A percentile compares a stretch with the other conserved stretches of the same genome.
Evolutionary conservation across 1,140 invertebrate genomes (phyloP).

Genomic region (Eumeta japonica): DNA sequence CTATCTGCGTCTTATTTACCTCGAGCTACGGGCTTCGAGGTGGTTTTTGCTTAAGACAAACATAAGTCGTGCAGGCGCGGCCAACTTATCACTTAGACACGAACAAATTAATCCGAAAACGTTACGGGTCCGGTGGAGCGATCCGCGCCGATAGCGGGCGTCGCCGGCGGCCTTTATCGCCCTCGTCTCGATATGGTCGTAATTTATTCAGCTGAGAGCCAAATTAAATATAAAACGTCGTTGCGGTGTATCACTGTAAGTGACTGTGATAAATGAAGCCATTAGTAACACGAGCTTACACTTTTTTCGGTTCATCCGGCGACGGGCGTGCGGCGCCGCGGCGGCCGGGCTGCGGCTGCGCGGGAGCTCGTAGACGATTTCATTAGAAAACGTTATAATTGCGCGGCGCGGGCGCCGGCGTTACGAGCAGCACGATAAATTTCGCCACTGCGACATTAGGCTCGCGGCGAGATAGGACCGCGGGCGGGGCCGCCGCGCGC

Average conservation of each 20-base stretch:
- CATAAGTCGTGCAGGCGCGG: no score
- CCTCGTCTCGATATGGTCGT: constrained; percentile 45
- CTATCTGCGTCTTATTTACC: neutral
- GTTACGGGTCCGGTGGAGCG: constrained; percentile 35
- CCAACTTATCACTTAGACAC: constrained; percentile 44
- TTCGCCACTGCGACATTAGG: constrained; percentile 44
- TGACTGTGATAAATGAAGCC: constrained; percentile 56
- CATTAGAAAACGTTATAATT: constrained; percentile 57
- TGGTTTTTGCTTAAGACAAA: neutral
- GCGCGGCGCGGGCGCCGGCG: constrained; percentile 35
- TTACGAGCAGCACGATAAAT: constrained; percentile 53
- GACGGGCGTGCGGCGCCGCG: constrained; percentile 30
- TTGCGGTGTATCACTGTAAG: constrained; percentile 56
- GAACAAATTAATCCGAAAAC: constrained; percentile 50
- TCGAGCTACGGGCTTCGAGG: neutral
- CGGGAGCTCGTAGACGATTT: constrained; percentile 54
- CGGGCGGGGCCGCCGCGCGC: constrained; percentile 12
- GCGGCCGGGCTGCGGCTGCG: constrained; percentile 30
- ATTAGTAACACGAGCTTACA: constrained; percentile 55
- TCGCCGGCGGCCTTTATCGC: constrained; percentile 41
- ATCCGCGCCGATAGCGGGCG: constrained; percentile 38
- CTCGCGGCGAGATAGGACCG: constrained; percentile 32
- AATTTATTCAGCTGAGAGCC: constrained; percentile 52
- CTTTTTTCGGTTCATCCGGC: constrained; percentile 53
- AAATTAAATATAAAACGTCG: constrained; percentile 57